These are phyloP conservation scores for Entomobrya proxima DNA, from an alignment of 2,888 invertebrate genomes.

Conservation along the genomic window DNA sequence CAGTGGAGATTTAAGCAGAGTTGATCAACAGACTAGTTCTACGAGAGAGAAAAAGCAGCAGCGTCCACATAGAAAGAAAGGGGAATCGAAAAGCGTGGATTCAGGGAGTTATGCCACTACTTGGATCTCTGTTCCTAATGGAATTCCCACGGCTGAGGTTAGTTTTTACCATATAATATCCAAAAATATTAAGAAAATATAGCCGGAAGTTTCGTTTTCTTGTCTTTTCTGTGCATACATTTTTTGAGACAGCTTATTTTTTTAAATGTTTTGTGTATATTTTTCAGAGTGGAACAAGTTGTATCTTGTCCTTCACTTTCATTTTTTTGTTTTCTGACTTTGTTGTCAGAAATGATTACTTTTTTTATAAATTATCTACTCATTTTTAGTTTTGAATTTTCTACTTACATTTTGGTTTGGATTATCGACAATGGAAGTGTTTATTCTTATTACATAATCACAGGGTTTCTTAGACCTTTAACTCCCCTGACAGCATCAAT, in stretches of 20 bases:
- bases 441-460: no score
- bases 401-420: no score
- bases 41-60: constrained; percentile 31
- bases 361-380: neutral
- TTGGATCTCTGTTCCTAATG: constrained; percentile 73
- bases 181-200: neutral
- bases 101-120: constrained; percentile 69
- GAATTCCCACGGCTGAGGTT: constrained; percentile 73
- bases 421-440: no score
- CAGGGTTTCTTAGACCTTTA: no score
- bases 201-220: neutral
- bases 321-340: constrained; percentile 40
- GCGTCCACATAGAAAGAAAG: constrained; percentile 22
- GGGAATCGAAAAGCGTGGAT: constrained; percentile 51
- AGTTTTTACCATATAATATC: constrained; percentile 15
- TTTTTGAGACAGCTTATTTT: constrained; percentile 10
- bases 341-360: constrained; percentile 26
- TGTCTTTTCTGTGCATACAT: constrained; percentile 45
- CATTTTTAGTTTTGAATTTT: constrained; percentile 11
- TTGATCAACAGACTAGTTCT: constrained; percentile 42
- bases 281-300: constrained; percentile 58
- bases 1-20: constrained; percentile 15
- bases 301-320: constrained; percentile 62
- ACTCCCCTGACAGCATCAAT: no score
- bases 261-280: constrained; percentile 54